phyloP scores from a whole-genome alignment of 2,888 invertebrate genomes.

The Leptopterna dolabrata region DNA sequence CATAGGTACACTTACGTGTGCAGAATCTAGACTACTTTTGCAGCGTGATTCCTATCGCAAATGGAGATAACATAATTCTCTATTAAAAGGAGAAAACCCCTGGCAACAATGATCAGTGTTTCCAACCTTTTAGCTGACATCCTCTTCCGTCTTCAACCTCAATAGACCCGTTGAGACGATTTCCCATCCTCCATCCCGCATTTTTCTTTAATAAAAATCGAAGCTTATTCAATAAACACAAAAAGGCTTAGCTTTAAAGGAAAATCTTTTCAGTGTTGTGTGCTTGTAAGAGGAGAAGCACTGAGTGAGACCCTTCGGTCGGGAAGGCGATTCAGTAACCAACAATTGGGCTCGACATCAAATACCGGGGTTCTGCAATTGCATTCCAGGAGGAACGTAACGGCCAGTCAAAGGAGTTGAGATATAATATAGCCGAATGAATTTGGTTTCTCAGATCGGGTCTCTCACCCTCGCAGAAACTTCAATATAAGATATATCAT shows the following conservation, averaged over 20 bases:
- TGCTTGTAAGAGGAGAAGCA: background rate
- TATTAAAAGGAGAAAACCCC: too few relatives aligned
- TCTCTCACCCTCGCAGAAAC: background rate
- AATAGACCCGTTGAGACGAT: background rate
- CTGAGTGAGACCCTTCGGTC: background rate
- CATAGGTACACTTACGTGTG: too few relatives aligned
- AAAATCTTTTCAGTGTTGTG: background rate
- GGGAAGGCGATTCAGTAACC: background rate
- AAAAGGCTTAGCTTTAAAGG: background rate
- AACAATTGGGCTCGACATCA: conserved; percentile 17
- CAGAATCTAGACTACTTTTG: too few relatives aligned
- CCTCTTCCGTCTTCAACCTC: background rate
- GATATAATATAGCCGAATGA: conserved; percentile 1
- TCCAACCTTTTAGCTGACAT: too few relatives aligned
- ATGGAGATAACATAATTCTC: too few relatives aligned
- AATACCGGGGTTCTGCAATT: background rate
- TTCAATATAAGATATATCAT: background rate
- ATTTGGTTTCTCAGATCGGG: background rate
- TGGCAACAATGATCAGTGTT: too few relatives aligned
- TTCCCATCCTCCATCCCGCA: background rate
- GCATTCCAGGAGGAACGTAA: conserved; percentile 1
- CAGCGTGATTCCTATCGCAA: too few relatives aligned
- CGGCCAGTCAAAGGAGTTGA: background rate
- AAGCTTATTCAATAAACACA: background rate
- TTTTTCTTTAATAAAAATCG: background rate